phyloP scores from a whole-genome alignment of 1,140 invertebrate genomes.

The Tetragnatha versicolor region DNA sequence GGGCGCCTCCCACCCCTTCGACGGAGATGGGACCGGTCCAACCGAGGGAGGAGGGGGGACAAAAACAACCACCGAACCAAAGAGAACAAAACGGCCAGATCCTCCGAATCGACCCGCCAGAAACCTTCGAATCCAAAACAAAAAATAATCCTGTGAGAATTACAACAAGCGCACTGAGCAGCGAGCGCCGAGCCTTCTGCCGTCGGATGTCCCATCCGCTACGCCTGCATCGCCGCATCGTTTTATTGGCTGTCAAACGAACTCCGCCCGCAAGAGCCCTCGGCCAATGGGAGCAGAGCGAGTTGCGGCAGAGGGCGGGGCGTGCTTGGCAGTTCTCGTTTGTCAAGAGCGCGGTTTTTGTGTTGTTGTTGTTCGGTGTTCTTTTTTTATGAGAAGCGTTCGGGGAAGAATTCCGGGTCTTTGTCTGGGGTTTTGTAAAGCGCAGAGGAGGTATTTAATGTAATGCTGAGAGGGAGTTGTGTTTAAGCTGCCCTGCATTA shows the following conservation, averaged over 20 bases:
- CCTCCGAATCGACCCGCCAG: no score
- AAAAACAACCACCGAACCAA: no score
- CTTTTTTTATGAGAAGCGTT: constrained; percentile 20
- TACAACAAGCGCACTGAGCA: neutral
- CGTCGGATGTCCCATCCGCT: constrained; percentile 12
- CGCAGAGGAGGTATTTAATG: constrained; percentile 33
- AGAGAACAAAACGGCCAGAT: no score
- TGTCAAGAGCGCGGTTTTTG: constrained; percentile 22
- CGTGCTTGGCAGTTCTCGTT: constrained; percentile 47
- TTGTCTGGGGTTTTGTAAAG: constrained; percentile 14
- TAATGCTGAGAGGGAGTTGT: no score
- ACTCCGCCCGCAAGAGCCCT: constrained; percentile 15
- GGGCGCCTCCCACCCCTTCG: no score
- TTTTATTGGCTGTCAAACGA: constrained; percentile 47
- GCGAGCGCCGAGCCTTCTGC: neutral
- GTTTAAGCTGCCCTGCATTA: no score
- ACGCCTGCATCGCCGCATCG: constrained; percentile 29
- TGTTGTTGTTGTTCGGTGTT: neutral
- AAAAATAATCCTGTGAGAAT: neutral
- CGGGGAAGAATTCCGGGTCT: constrained; percentile 26
- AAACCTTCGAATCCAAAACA: neutral
- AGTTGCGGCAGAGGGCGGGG: neutral
- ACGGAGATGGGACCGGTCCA: no score
- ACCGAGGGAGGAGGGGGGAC: no score
- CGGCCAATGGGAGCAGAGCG: neutral